Percentiles rank a stretch among this genome's conserved stretches.
These are phyloP conservation scores for Zeus faber DNA, from an alignment of 2,113 vertebrate genomes.

Conservation along the genomic window DNA sequence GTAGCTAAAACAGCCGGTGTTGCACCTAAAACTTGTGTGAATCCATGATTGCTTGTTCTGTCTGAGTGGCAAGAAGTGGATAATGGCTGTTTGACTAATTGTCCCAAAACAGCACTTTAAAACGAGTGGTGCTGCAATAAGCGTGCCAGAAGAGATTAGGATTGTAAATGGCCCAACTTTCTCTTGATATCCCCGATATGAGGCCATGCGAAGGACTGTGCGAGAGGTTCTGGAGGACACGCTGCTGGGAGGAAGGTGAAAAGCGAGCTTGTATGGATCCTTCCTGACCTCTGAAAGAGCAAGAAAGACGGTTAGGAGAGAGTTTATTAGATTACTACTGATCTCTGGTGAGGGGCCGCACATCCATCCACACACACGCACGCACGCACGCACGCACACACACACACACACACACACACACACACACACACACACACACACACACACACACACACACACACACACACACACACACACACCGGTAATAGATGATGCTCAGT, in stretches of 20 bases:
- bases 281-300: conserved; percentile 50
- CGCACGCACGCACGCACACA: background rate
- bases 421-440: too few relatives aligned
- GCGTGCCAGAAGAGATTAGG: conserved; percentile 6
- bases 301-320: conserved; percentile 23
- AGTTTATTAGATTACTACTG: conserved; percentile 59
- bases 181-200: conserved; percentile 12
- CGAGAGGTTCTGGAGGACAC: conserved; percentile 25
- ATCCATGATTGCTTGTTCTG: too few relatives aligned
- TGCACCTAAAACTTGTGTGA: too few relatives aligned
- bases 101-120: too few relatives aligned
- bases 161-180: background rate
- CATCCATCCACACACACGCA: conserved; percentile 5
- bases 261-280: conserved; percentile 56
- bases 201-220: conserved; percentile 4
- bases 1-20: too few relatives aligned
- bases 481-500: background rate
- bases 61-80: too few relatives aligned
- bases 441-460: background rate
- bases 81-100: too few relatives aligned
- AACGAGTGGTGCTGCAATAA: too few relatives aligned
- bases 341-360: conserved; percentile 45
- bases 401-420: background rate
- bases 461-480: background rate
- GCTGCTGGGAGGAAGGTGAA: conserved; percentile 26